Evolutionary conservation across 2,113 vertebrate genomes (phyloP).

Genomic region (Ciconia boyciana): DNA sequence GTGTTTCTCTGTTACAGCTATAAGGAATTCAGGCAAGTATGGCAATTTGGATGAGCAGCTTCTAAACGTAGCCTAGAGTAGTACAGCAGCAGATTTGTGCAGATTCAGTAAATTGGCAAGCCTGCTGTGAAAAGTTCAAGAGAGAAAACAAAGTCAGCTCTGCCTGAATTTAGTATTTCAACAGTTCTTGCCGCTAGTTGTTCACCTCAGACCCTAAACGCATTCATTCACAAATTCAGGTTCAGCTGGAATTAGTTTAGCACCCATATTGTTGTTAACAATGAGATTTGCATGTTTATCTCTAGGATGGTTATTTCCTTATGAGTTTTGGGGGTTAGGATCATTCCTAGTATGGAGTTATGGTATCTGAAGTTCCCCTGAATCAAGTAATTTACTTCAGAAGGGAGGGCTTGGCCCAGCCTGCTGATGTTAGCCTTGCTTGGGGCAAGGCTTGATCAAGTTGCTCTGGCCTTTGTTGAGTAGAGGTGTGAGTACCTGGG

Average conservation of each 20-base stretch:
- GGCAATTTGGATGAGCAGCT: neutral
- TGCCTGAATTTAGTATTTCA: neutral
- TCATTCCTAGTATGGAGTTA: neutral
- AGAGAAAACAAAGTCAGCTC: neutral
- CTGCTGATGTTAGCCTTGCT: no score
- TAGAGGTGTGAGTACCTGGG: accelerated
- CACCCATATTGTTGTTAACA: neutral
- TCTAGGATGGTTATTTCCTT: neutral
- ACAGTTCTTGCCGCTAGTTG: neutral
- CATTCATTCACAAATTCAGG: neutral
- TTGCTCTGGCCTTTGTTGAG: neutral
- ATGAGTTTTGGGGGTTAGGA: neutral
- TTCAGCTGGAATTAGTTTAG: neutral
- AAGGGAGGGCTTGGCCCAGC: neutral
- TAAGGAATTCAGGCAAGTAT: neutral
- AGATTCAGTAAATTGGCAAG: neutral
- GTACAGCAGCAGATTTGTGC: neutral
- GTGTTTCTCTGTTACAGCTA: neutral
- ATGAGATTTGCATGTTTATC: neutral
- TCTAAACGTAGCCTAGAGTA: neutral
- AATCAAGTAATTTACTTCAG: neutral
- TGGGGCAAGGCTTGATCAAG: neutral
- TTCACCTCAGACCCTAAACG: neutral
- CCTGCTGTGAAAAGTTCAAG: neutral
- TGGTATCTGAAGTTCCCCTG: neutral